Percentiles rank a stretch among this genome's conserved stretches.
These are phyloP conservation scores for Dasyprocta punctata DNA, from an alignment of 2,113 vertebrate genomes.

Conservation along the genomic window DNA sequence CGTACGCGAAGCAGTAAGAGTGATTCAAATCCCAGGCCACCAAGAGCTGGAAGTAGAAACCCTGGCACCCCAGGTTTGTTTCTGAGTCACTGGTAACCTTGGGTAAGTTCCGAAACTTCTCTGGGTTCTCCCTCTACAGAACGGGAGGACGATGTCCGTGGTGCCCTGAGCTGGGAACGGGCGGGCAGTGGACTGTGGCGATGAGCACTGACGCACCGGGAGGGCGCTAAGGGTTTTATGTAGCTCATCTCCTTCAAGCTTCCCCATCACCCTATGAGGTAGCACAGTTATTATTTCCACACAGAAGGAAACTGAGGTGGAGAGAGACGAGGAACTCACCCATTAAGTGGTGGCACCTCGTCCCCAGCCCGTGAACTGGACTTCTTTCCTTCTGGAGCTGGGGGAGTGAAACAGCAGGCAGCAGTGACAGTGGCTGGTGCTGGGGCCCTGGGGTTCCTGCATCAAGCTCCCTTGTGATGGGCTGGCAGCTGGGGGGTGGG, in stretches of 20 bases:
- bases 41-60: constrained; percentile 37
- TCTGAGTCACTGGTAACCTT: constrained; percentile 20
- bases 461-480: background rate
- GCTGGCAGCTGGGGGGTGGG: background rate
- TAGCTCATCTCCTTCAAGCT: background rate
- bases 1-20: background rate
- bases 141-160: background rate
- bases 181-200: background rate
- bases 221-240: rapidly evolving
- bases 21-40: background rate
- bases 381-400: background rate
- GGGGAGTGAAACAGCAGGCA: background rate
- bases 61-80: background rate
- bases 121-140: background rate
- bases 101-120: background rate
- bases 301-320: background rate
- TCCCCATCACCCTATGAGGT: background rate
- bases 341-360: background rate
- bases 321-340: background rate
- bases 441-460: background rate
- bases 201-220: rapidly evolving
- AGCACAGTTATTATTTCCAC: background rate
- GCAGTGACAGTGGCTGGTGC: background rate
- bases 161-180: background rate
- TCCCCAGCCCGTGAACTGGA: background rate